phyloP scores from a whole-genome alignment of 2,113 vertebrate species.

The Charina bottae region DNA sequence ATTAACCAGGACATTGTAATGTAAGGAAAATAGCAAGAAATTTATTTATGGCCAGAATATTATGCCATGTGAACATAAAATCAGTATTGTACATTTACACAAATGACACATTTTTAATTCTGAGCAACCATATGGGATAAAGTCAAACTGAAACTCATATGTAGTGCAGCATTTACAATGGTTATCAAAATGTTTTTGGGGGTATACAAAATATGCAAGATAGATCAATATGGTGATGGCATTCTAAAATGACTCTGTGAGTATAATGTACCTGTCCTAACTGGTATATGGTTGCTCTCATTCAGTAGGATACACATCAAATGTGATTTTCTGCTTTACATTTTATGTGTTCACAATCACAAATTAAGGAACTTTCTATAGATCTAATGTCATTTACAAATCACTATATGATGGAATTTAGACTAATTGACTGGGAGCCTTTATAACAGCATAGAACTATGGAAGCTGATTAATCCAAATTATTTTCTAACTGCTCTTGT shows the following conservation, averaged over 20 bases:
- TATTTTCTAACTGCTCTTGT: neutral
- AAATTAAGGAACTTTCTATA: neutral
- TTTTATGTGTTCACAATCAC: neutral
- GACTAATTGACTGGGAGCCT: neutral
- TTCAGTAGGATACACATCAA: neutral
- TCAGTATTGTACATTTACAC: neutral
- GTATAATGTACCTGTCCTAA: neutral
- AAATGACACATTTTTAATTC: neutral
- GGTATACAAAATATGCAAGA: neutral
- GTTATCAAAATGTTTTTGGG: neutral
- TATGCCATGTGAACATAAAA: neutral
- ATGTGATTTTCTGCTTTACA: neutral
- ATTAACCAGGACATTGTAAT: neutral
- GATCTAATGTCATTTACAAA: neutral
- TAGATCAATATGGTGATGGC: neutral
- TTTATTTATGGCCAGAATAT: neutral
- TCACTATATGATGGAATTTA: neutral
- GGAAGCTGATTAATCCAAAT: neutral
- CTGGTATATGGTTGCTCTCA: neutral
- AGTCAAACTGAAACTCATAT: neutral
- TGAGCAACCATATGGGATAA: neutral
- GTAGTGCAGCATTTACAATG: neutral
- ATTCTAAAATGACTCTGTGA: neutral
- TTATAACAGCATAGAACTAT: neutral
- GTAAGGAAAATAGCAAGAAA: neutral